Evolutionary conservation across 2,888 invertebrate species (phyloP).

Genomic region (Cyrtodaria siliqua): DNA sequence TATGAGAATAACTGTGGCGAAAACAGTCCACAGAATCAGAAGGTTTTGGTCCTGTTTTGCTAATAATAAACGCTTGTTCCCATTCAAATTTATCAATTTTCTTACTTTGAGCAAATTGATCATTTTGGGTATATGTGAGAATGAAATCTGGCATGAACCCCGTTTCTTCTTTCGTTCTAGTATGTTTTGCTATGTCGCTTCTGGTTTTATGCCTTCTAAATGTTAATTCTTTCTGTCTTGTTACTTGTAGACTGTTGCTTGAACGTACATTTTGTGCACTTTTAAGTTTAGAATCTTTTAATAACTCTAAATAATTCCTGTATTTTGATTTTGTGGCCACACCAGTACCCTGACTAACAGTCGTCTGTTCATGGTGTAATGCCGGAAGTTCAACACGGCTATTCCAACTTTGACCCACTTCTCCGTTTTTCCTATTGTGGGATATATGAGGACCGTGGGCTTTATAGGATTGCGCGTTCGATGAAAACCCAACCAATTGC

Average conservation of each 20-base stretch:
- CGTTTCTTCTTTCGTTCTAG: conserved; percentile 37
- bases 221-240: conserved; percentile 57
- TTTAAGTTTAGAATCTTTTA: conserved; percentile 60
- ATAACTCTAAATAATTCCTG: conserved; percentile 62
- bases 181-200: conserved; percentile 44
- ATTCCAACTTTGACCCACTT: conserved; percentile 5
- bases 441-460: neutral
- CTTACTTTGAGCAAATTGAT: conserved; percentile 4
- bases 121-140: conserved; percentile 50
- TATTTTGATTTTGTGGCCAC: conserved; percentile 34
- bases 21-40: neutral
- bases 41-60: conserved; percentile 1
- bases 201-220: conserved; percentile 58
- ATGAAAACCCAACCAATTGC: conserved; percentile 49
- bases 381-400: conserved; percentile 29
- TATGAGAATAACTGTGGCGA: too few relatives aligned
- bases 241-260: conserved; percentile 41
- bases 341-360: conserved; percentile 18
- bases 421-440: neutral
- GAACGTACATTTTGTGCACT: conserved; percentile 53
- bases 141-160: conserved; percentile 53
- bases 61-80: conserved; percentile 55
- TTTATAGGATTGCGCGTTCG: conserved; percentile 4
- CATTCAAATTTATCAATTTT: conserved; percentile 46
- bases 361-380: conserved; percentile 21